Evolutionary conservation across 23 tunicate genomes (phyloP).

Genomic region (Ciona savignyi): DNA sequence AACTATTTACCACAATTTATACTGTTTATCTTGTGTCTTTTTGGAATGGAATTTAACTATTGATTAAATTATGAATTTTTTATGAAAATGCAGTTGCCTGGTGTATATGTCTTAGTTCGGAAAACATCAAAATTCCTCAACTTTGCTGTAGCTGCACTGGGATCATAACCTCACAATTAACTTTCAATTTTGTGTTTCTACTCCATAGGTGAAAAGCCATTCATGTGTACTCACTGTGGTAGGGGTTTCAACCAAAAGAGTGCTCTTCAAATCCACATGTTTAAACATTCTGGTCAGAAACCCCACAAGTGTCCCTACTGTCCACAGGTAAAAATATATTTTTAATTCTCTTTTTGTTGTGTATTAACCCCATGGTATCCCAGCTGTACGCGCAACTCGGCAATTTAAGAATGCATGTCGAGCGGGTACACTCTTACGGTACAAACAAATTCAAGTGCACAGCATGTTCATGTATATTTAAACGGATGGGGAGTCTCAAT

Average conservation of each 20-base stretch:
- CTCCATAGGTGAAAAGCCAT: slow-evolving; percentile 94
- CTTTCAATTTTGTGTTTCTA: too few species aligned
- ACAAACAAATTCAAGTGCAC: slow-evolving; percentile 24
- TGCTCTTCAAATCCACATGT: slow-evolving; percentile 44
- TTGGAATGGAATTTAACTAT: too few species aligned
- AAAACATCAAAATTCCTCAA: too few species aligned
- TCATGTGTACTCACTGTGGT: slow-evolving; percentile 40
- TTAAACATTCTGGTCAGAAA: slow-evolving; percentile 57
- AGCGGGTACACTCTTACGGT: slow-evolving; percentile 42
- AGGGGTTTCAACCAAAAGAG: slow-evolving; percentile 70
- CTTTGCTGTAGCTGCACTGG: too few species aligned
- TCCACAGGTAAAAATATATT: slow-evolving; percentile 45
- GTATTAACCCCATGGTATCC: too few species aligned
- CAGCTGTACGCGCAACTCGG: slow-evolving; percentile 77
- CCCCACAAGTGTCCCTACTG: slow-evolving; percentile 69
- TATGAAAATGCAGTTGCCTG: too few species aligned
- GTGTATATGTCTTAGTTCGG: too few species aligned
- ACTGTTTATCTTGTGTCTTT: too few species aligned
- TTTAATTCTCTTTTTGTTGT: neutral
- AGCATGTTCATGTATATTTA: slow-evolving; percentile 62
- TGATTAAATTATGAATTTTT: too few species aligned
- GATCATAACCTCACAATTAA: too few species aligned
- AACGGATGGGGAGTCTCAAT: slow-evolving; percentile 60
- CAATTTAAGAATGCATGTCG: slow-evolving; percentile 54
- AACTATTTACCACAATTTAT: too few species aligned